Percentiles rank a stretch among this genome's conserved stretches.
Evolutionary conservation across 2,888 invertebrate species (phyloP).

Genomic region (Diplazon laetatorius): DNA sequence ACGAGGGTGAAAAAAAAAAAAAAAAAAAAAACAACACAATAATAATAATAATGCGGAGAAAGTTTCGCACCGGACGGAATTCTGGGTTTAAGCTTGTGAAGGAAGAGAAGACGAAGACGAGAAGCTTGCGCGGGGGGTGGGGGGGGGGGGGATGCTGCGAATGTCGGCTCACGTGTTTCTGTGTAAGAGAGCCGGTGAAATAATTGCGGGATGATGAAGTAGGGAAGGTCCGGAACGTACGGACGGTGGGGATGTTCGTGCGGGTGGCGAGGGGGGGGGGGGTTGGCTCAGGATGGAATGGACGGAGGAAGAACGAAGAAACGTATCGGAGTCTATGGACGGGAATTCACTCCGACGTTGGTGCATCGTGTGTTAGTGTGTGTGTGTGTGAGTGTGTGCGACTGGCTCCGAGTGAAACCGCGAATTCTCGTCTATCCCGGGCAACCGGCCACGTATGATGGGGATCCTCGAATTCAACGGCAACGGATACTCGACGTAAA

Average conservation of each 20-base stretch:
- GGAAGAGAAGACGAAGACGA: too few relatives aligned
- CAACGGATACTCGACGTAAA: slow-evolving; percentile 49
- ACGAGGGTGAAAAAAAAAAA: too few relatives aligned
- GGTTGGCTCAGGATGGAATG: slow-evolving; percentile 52
- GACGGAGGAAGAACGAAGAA: slow-evolving; percentile 47
- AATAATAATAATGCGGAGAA: slow-evolving; percentile 15
- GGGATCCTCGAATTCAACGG: slow-evolving; percentile 17
- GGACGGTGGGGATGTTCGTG: slow-evolving; percentile 36
- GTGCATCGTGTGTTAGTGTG: neutral
- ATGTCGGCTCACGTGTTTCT: slow-evolving; percentile 12
- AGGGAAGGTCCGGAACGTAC: too few relatives aligned
- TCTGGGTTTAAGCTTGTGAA: neutral
- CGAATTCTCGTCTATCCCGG: slow-evolving; percentile 17
- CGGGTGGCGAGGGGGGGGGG: slow-evolving; percentile 49
- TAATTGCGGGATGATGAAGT: slow-evolving; percentile 77
- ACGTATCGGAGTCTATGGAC: slow-evolving; percentile 14
- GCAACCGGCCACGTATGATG: slow-evolving; percentile 16
- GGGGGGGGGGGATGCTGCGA: slow-evolving; percentile 48
- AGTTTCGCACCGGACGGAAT: neutral
- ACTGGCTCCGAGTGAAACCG: slow-evolving; percentile 22
- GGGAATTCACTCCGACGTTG: neutral
- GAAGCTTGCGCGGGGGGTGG: neutral
- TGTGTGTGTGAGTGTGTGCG: slow-evolving; percentile 2
- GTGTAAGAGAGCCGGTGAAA: slow-evolving; percentile 65
- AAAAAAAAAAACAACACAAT: too few relatives aligned